Percentiles rank a stretch among this genome's conserved stretches.
Conservation (phyloP, 2,797 vertebrate species). For the Phoebastria nigripes region DNA sequence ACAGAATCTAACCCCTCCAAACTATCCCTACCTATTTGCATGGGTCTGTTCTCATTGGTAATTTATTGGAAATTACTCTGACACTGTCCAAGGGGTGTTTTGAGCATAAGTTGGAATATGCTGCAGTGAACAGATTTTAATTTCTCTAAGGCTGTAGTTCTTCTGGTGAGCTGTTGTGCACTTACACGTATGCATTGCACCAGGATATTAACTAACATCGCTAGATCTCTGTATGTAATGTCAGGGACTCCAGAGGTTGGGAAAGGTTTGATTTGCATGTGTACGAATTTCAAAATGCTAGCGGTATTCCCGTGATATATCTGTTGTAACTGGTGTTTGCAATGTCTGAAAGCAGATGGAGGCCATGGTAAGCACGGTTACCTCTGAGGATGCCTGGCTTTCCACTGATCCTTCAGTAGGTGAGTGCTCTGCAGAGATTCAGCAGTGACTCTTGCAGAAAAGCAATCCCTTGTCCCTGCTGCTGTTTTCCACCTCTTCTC, state of each 20-base stretch:
- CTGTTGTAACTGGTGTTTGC: neutral
- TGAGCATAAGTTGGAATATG: too few species aligned
- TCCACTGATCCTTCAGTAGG: neutral
- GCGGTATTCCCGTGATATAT: neutral
- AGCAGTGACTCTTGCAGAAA: neutral
- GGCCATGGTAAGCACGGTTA: neutral
- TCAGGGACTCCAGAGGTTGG: neutral
- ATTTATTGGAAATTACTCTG: neutral
- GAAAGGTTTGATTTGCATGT: neutral
- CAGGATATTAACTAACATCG: neutral
- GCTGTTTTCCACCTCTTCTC: neutral
- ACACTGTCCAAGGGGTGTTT: neutral
- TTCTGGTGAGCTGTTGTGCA: neutral
- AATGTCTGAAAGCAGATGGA: neutral
- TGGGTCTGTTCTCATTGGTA: neutral
- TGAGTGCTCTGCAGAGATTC: neutral
- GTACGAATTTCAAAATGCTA: neutral
- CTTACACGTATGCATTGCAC: fast-evolving
- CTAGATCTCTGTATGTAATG: neutral
- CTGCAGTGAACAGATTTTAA: fast-evolving
- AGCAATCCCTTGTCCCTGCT: too few species aligned
- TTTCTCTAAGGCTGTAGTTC: neutral
- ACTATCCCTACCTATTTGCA: neutral
- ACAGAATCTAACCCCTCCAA: too few species aligned
- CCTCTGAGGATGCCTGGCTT: neutral